Evolutionary conservation across 2,797 vertebrate genomes (phyloP).

Genomic region (Sciaenops ocellatus): DNA sequence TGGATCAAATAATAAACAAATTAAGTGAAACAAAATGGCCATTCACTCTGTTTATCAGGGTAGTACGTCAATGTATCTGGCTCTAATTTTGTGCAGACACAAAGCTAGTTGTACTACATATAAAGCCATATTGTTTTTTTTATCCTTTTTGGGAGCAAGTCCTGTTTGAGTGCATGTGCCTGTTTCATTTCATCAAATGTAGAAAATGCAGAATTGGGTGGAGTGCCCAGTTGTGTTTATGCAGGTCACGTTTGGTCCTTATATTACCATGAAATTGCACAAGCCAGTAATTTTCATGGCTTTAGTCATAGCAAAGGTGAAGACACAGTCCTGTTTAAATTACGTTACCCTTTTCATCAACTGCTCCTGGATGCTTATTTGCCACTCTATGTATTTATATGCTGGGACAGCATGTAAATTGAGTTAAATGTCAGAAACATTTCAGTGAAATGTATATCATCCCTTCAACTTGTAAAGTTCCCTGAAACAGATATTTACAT

Average conservation of each 20-base stretch:
- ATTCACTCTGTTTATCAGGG: not conserved
- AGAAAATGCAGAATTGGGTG: not conserved
- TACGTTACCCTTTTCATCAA: not conserved
- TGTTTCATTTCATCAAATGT: not conserved
- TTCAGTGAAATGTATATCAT: not conserved
- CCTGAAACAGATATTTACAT: too few relatives aligned
- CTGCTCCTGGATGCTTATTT: not conserved
- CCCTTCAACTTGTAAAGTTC: not conserved
- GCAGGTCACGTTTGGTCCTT: not conserved
- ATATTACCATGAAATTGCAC: not conserved
- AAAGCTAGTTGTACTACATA: too few relatives aligned
- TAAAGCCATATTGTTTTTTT: not conserved
- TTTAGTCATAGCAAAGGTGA: not conserved
- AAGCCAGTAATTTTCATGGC: not conserved
- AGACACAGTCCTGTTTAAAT: not conserved
- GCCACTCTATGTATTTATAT: not conserved
- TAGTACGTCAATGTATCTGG: not conserved
- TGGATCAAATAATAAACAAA: not conserved
- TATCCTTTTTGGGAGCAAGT: not conserved
- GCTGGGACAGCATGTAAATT: not conserved
- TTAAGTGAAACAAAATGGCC: not conserved
- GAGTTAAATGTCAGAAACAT: not conserved
- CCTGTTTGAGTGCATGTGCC: not conserved
- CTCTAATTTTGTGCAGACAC: not conserved
- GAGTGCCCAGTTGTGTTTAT: slow-evolving; percentile 11